Conservation (phyloP, 2,888 invertebrate species). For the Patella ulyssiponensis region DNA sequence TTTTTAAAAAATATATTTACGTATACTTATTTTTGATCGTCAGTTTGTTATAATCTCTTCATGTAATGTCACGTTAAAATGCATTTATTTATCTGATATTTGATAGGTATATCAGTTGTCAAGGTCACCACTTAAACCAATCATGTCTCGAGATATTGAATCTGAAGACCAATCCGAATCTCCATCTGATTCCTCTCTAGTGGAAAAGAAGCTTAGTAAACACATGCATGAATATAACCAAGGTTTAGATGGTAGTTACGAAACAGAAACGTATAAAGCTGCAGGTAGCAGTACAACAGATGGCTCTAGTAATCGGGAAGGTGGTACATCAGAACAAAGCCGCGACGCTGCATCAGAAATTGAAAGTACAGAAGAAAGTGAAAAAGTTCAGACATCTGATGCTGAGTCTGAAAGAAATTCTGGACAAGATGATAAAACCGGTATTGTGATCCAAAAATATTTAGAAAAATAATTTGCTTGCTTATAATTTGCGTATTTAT, state of each 20-base stretch:
- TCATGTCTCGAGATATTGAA: conserved; percentile 1
- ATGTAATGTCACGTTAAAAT: too few relatives aligned
- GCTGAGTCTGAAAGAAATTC: conserved; percentile 41
- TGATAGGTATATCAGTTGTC: background rate
- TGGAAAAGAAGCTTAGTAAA: conserved; percentile 4
- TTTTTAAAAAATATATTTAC: too few relatives aligned
- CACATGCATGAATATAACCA: conserved; percentile 15
- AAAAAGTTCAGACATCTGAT: conserved; percentile 50
- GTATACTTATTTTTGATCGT: too few relatives aligned
- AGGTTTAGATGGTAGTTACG: background rate
- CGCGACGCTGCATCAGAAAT: conserved; percentile 54
- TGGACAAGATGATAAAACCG: conserved; percentile 47
- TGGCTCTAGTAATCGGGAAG: conserved; percentile 51
- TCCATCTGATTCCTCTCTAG: background rate
- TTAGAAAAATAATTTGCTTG: too few relatives aligned
- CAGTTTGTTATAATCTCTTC: too few relatives aligned
- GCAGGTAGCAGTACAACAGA: conserved; percentile 55
- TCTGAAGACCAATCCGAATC: conserved; percentile 9
- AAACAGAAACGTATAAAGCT: conserved; percentile 8
- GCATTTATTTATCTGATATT: too few relatives aligned
- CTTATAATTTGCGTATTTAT: too few relatives aligned
- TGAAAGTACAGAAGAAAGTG: conserved; percentile 46
- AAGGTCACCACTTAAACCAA: background rate
- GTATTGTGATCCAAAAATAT: too few relatives aligned
- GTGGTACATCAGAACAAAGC: conserved; percentile 57